Conservation (phyloP, 1,140 invertebrate genomes). For the Aphelinus certus region DNA sequence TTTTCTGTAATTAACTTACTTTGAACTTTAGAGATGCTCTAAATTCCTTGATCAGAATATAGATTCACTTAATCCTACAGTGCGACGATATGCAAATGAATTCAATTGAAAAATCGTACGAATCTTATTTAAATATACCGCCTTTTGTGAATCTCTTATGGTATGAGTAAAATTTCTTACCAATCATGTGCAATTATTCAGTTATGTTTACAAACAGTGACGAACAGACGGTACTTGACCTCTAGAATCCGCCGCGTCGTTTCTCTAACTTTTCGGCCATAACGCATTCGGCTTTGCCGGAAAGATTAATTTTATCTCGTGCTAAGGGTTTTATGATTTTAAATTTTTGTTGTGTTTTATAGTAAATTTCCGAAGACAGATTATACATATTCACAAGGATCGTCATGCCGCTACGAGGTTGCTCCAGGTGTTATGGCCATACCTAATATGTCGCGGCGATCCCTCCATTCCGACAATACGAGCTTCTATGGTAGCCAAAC, state of each 20-base stretch:
- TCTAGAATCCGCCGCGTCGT: not conserved
- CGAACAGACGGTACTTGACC: conserved; percentile 1
- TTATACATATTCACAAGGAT: conserved; percentile 80
- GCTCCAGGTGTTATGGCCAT: conserved; percentile 80
- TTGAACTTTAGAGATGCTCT: no score
- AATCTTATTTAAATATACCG: no score
- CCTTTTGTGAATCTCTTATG: no score
- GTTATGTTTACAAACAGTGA: conserved; percentile 22
- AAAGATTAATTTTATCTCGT: no score
- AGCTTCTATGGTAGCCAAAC: conserved; percentile 45
- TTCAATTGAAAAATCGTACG: no score
- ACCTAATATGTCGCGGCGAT: conserved; percentile 83
- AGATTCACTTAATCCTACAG: no score
- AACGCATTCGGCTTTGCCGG: no score
- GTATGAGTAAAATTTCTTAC: not conserved
- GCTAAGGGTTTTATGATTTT: not conserved
- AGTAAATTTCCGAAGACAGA: conserved; percentile 82
- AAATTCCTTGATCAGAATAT: no score
- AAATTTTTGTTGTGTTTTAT: conserved; percentile 40
- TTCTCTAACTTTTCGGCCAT: no score
- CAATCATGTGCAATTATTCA: not conserved
- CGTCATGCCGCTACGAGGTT: conserved; percentile 79
- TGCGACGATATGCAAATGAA: no score
- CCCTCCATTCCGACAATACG: conserved; percentile 60
- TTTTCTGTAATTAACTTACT: no score